A percentile compares a stretch with the other conserved stretches of the same genome.
These are phyloP conservation scores for Zingel zingel DNA, from an alignment of 2,113 vertebrate genomes.

Conservation along the genomic window DNA sequence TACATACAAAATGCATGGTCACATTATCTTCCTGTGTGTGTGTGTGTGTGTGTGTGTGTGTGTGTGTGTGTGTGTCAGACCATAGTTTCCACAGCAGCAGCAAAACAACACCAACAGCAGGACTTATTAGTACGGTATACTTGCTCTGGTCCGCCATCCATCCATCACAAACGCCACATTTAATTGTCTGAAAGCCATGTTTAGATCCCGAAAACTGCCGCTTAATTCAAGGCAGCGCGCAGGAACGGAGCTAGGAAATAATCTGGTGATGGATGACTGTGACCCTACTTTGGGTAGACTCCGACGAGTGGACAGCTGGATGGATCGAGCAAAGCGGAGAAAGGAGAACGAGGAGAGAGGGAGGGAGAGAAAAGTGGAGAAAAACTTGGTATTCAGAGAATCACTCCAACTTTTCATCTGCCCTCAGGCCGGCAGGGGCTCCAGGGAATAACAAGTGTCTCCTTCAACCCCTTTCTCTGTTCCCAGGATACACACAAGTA, in stretches of 20 bases:
- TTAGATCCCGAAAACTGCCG: slow-evolving; percentile 85
- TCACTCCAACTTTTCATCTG: slow-evolving; percentile 75
- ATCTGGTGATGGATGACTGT: slow-evolving; percentile 89
- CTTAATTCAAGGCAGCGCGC: slow-evolving; percentile 87
- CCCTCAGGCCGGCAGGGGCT: slow-evolving; percentile 70
- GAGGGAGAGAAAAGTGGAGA: slow-evolving; percentile 29
- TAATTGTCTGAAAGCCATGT: slow-evolving; percentile 85
- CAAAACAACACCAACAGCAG: slow-evolving; percentile 68
- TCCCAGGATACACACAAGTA: slow-evolving; percentile 73
- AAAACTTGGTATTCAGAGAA: slow-evolving; percentile 72
- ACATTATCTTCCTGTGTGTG: neutral
- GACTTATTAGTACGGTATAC: slow-evolving; percentile 54
- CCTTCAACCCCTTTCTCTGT: slow-evolving; percentile 72
- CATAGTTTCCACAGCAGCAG: slow-evolving; percentile 6
- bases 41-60: neutral
- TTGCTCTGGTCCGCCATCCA: slow-evolving; percentile 70
- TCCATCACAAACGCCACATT: slow-evolving; percentile 89
- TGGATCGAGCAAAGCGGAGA: slow-evolving; percentile 59
- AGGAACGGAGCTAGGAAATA: slow-evolving; percentile 82
- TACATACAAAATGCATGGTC: neutral
- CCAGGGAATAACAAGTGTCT: slow-evolving; percentile 80
- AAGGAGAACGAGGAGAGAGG: slow-evolving; percentile 37
- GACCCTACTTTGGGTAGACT: slow-evolving; percentile 86
- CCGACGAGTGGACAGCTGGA: slow-evolving; percentile 63
- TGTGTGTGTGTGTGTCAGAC: slow-evolving; percentile 19